Percentiles rank a stretch among this genome's conserved stretches.
Conservation (phyloP, 2,797 vertebrate genomes). For the Perodicticus potto region DNA sequence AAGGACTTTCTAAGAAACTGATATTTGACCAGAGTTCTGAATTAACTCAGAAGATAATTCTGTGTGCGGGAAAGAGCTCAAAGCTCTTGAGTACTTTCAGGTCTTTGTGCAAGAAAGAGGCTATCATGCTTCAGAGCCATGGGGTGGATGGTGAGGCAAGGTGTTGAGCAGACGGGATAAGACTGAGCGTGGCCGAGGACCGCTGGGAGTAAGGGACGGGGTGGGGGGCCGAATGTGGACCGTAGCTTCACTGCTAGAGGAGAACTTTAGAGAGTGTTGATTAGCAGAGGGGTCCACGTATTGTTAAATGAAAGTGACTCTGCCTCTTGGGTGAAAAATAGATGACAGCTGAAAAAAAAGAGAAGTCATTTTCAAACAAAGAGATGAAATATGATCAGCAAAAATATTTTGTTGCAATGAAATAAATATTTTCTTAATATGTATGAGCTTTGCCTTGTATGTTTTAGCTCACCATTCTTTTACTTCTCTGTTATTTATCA, state of each 20-base stretch:
- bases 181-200: neutral
- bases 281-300: too few species aligned
- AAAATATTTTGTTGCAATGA: conserved; percentile 23
- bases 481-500: neutral
- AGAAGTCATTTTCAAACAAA: neutral
- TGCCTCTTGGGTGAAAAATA: neutral
- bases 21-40: neutral
- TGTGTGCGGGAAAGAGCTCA: neutral
- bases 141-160: neutral
- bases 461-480: conserved; percentile 10
- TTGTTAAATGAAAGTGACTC: neutral
- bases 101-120: neutral
- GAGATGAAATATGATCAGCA: neutral
- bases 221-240: neutral
- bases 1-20: neutral
- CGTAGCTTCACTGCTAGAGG: neutral
- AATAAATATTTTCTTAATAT: neutral
- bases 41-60: neutral
- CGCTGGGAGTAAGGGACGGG: neutral
- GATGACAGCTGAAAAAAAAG: neutral
- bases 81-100: neutral
- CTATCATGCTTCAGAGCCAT: neutral
- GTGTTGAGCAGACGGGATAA: neutral
- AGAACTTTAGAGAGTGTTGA: neutral
- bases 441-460: neutral